Evolutionary conservation across 1,140 invertebrate species (phyloP).

Genomic region (Coptotermes formosanus): DNA sequence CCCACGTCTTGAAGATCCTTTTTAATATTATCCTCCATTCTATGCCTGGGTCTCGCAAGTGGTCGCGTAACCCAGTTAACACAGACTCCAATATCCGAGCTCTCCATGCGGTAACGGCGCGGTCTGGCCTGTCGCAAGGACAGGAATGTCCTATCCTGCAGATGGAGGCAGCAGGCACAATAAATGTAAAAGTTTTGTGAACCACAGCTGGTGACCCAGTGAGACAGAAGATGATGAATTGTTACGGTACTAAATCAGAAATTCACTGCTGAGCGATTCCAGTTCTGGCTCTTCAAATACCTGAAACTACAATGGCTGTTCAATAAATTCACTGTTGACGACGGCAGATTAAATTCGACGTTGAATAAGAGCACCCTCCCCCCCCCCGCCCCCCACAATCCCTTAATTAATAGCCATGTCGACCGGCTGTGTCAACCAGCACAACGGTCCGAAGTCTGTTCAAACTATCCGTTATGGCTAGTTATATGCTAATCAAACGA

Average conservation of each 20-base stretch:
- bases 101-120: too few relatives aligned
- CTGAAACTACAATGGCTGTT: neutral
- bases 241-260: neutral
- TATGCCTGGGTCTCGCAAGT: too few relatives aligned
- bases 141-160: too few relatives aligned
- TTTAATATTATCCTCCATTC: too few relatives aligned
- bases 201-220: too few relatives aligned
- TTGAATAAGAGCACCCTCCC: neutral
- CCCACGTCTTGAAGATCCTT: too few relatives aligned
- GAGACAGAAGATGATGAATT: neutral
- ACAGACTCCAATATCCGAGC: too few relatives aligned
- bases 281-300: neutral
- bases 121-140: too few relatives aligned
- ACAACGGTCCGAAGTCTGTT: neutral
- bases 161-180: too few relatives aligned
- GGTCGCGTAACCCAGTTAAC: too few relatives aligned
- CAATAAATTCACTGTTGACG: neutral
- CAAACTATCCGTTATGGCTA: neutral
- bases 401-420: neutral
- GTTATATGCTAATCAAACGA: constrained; percentile 2
- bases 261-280: neutral
- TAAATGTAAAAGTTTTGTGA: too few relatives aligned
- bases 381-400: too few relatives aligned
- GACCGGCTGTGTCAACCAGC: neutral
- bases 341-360: neutral